Conservation (phyloP, 53 echinoderm and acorn worm species). For the Zoroaster sp. region DNA sequence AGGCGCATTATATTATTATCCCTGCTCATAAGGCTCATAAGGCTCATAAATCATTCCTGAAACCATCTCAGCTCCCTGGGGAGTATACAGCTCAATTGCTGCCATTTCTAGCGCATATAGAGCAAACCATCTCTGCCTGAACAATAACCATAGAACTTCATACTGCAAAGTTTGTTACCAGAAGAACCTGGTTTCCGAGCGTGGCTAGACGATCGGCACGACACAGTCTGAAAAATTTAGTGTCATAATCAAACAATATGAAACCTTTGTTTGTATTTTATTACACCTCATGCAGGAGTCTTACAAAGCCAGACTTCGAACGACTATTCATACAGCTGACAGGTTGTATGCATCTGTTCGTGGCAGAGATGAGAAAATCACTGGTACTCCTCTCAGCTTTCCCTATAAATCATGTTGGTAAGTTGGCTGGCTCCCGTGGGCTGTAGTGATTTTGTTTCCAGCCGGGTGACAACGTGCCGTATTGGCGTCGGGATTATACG, state of each 20-base stretch:
- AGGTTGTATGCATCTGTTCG: constrained; percentile 85
- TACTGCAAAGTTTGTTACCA: not conserved
- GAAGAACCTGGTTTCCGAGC: not conserved
- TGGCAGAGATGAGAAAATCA: constrained; percentile 87
- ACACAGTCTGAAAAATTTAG: not conserved
- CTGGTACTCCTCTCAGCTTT: constrained; percentile 77
- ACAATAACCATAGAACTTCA: no score
- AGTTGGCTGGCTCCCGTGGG: constrained; percentile 2
- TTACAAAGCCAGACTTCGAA: constrained; percentile 78
- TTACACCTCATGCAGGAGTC: constrained; percentile 32
- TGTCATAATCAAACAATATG: not conserved
- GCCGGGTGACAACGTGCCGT: not conserved
- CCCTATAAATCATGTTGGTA: constrained; percentile 75
- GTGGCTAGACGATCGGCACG: not conserved
- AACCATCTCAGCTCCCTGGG: no score
- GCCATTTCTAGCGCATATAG: no score
- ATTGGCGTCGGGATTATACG: not conserved
- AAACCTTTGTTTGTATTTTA: not conserved
- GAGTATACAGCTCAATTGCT: no score
- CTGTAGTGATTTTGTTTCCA: not conserved
- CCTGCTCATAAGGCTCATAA: no score
- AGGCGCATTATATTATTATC: no score
- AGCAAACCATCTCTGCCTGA: no score
- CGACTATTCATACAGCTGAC: constrained; percentile 82
- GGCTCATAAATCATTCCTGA: no score